Percentiles rank a stretch among this genome's conserved stretches.
These are phyloP conservation scores for Uloborus plumipes DNA, from an alignment of 2,888 invertebrate genomes.

Conservation along the genomic window DNA sequence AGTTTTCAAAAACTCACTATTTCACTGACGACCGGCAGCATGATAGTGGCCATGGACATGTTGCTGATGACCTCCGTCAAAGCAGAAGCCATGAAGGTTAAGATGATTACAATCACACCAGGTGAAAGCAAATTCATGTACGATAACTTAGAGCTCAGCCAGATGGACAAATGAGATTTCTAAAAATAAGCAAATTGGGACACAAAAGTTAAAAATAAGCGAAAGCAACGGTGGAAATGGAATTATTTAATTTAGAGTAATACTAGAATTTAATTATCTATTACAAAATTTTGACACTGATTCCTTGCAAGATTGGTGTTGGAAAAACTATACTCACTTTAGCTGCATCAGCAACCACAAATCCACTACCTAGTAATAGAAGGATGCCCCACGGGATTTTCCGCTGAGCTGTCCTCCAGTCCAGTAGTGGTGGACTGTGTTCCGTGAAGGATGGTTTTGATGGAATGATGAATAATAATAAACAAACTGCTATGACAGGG, in stretches of 20 bases:
- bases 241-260: background rate
- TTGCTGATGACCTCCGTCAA: slow-evolving; percentile 92
- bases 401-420: slow-evolving; percentile 86
- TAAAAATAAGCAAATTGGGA: slow-evolving; percentile 59
- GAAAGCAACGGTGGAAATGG: background rate
- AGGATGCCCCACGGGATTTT: slow-evolving; percentile 92
- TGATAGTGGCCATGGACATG: slow-evolving; percentile 89
- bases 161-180: slow-evolving; percentile 81
- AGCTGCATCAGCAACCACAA: slow-evolving; percentile 90
- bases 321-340: slow-evolving; percentile 72
- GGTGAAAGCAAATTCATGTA: slow-evolving; percentile 78
- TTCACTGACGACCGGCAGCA: slow-evolving; percentile 86
- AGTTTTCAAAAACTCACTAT: slow-evolving; percentile 70
- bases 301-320: background rate
- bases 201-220: background rate
- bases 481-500: slow-evolving; percentile 82
- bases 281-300: background rate
- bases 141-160: slow-evolving; percentile 81
- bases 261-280: background rate
- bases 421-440: slow-evolving; percentile 81
- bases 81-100: slow-evolving; percentile 83
- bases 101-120: slow-evolving; percentile 80
- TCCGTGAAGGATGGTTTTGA: slow-evolving; percentile 77
- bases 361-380: slow-evolving; percentile 88
- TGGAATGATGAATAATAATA: slow-evolving; percentile 87